Base-by-base conservation (phyloP, 2,113 vertebrate species). In the Sphaerodactylus townsendi region DNA sequence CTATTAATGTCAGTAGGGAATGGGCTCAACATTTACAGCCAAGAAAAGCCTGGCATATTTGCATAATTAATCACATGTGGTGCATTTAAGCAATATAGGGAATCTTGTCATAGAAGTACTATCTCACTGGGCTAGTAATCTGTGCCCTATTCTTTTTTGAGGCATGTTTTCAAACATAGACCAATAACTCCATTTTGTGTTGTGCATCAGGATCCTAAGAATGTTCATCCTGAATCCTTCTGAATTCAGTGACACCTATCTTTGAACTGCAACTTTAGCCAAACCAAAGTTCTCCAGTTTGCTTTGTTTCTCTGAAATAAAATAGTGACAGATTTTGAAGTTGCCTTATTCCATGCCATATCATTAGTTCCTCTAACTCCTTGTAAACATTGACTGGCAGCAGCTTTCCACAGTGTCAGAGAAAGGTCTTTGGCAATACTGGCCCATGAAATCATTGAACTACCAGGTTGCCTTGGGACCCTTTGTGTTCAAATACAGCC, bases 31-130 rank as follows among this genome's bases (percentile, higher is more conserved):
- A 80, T 75, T 87, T 76, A 15, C 64, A 69, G 30, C 77, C 82
- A 85, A 77, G 78, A 86, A 85, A 89, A 73, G 44, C 25, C 5
- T 81, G 80, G 13, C 33, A n/a, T 11, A 76, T 62, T 62, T 62
- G 23, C 59, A 62, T 62, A 62, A 25, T 10, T 5, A 62, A 25
- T 62, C 6, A 23, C 77, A 84, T 87, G 10, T 69, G 75, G 85
- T 76, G 9, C 48, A 21, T 53, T 50, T 68, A 37, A 21, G 33
- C 25, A 68, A 76, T 30, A 30, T 7, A 44, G 3, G 3, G 69
- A 25, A 10, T 28, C 59, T 10, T 28, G 7, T 28, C 25, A 28
- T 9, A 62, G 59, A 62, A 62, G 9, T 28, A 62, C 3, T 62
- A 62, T 62, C 7, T 62, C 23, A 62, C 28, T 10, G 33, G 33